Conservation (phyloP, 2,888 invertebrate genomes). For the Trichogramma evanescens region DNA sequence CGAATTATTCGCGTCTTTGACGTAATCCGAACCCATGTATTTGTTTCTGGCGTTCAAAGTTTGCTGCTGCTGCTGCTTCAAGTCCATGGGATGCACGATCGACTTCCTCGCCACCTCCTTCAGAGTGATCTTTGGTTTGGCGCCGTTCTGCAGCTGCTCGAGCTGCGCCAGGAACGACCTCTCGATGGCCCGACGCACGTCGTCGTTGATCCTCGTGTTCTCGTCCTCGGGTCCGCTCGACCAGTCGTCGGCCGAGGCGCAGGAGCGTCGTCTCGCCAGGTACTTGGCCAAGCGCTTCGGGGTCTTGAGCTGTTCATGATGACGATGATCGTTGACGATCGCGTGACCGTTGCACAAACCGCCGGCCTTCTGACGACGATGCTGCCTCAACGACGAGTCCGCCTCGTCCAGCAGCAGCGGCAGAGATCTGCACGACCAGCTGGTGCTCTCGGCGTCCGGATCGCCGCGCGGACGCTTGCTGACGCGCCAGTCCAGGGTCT, state of each 20-base stretch:
- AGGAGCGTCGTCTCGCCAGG: constrained; percentile 4
- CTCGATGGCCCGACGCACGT: constrained; percentile 41
- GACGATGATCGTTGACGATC: no score
- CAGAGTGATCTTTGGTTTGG: constrained; percentile 19
- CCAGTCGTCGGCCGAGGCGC: neutral
- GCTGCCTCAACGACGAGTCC: no score
- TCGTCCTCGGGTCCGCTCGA: constrained; percentile 6
- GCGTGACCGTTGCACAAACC: neutral
- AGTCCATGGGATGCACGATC: no score
- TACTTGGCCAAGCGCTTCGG: neutral
- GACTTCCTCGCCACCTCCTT: neutral
- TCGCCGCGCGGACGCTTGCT: constrained; percentile 20
- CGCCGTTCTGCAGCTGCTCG: constrained; percentile 25
- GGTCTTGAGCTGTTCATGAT: no score
- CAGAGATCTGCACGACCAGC: constrained; percentile 12
- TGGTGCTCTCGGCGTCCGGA: constrained; percentile 12
- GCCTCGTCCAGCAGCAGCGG: constrained; percentile 15
- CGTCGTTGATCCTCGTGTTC: constrained; percentile 29
- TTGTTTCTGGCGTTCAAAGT: no score
- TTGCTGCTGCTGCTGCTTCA: no score
- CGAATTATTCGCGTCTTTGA: no score
- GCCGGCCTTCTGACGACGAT: no score
- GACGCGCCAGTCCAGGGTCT: no score
- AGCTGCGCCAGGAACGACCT: constrained; percentile 42
- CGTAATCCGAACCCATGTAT: no score